These are phyloP conservation scores for Podarcis muralis DNA, from an alignment of 2,113 vertebrate genomes.

Conservation along the genomic window DNA sequence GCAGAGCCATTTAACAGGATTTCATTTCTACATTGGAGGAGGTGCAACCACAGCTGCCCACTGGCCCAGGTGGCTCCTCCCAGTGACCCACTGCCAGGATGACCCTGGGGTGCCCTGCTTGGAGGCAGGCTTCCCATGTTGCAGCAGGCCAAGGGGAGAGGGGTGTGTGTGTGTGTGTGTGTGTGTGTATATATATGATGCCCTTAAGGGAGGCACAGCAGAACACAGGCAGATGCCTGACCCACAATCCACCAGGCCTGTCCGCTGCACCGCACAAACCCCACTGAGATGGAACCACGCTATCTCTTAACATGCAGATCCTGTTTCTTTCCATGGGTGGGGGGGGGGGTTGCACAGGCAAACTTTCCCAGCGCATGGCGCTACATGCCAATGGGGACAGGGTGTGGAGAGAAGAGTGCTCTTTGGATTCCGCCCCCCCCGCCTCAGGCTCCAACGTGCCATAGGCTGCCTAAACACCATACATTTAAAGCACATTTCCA, in stretches of 20 bases:
- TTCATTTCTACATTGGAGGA: no score
- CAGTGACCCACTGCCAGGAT: background rate
- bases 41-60: background rate
- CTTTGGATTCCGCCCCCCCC: background rate
- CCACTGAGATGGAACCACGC: background rate
- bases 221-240: background rate
- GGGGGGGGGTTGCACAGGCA: background rate
- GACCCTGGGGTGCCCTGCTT: background rate
- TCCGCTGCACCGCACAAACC: no score
- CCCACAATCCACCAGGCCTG: background rate
- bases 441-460: no score
- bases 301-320: background rate
- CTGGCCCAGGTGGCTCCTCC: background rate
- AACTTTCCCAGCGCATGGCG: background rate
- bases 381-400: background rate
- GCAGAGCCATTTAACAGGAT: background rate
- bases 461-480: no score
- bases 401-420: background rate
- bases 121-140: background rate
- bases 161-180: no score
- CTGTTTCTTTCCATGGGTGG: background rate
- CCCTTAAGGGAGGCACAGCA: background rate
- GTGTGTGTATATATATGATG: background rate
- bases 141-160: background rate
- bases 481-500: no score